Evolutionary conservation across 2,888 invertebrate genomes (phyloP), one percentile per base, ranked within the genome.

Genomic region (Hedya salicella): DNA sequence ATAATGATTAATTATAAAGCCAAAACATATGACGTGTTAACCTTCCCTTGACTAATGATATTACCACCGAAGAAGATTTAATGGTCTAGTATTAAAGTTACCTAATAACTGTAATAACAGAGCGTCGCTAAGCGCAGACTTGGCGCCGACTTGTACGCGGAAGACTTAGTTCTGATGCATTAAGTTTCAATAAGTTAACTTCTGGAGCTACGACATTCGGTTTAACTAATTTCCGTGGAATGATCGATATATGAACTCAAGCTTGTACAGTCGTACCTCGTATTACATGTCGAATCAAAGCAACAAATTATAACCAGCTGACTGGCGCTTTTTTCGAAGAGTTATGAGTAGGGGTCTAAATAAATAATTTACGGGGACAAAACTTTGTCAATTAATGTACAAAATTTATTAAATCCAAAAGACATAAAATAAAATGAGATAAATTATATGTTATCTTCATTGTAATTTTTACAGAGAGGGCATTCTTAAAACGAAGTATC

Each of bases 151-250:
- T 63, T 63, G 62, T 25, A 56, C 48, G 54, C 62, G 39, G 19
- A 62, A 53, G 62, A 48, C 48, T 56, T 48, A 48, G 54, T 56
- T 63, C 25, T 63, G 54, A 63, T 63, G 54, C 62, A 56, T 48
- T 63, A 54, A 63, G 48, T 56, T 63, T 49, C 48, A 63, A 63
- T 63, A 63, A 63, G 54, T 56, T 56, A 40, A 25, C 54, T 56
- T 39, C 54, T 25, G 30, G 56, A 62, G 17, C 54, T 39, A 52
- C 46, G 39, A 30, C 53, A 39, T 62, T 54, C 46, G 46, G 39
- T 17, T 48, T 54, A 54, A 59, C 59, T 59, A 48, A 59, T 59
- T 48, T 59, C 59, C 48, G 44, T 16, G 16, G 9, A 9, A 11
- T 54, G 39, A 40, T 48, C 40, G 54, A 62, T 56, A 11, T 62